Evolutionary conservation across 2,888 invertebrate genomes (phyloP).

Genomic region (Amphipyra berbera): DNA sequence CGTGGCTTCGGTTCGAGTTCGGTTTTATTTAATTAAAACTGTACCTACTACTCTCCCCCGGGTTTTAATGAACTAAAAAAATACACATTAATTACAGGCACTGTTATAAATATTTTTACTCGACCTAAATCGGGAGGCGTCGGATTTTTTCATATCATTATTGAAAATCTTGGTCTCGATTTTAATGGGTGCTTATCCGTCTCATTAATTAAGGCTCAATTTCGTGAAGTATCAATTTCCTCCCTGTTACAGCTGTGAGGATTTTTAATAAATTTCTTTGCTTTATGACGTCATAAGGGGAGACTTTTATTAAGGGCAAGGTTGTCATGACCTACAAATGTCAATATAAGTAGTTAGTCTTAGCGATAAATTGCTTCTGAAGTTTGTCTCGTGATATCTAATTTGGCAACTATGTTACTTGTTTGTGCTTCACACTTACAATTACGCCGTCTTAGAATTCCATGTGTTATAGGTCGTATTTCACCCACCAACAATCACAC

Average conservation of each 20-base stretch:
- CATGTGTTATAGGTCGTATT: too few species aligned
- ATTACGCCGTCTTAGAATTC: not conserved
- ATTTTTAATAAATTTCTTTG: conserved; percentile 32
- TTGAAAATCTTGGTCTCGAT: conserved; percentile 44
- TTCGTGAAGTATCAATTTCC: conserved; percentile 56
- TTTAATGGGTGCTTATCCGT: conserved; percentile 55
- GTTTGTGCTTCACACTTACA: not conserved
- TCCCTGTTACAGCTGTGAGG: conserved; percentile 27
- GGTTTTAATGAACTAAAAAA: conserved; percentile 68
- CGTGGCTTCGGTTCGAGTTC: conserved; percentile 42
- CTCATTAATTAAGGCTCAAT: conserved; percentile 54
- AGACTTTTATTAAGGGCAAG: conserved; percentile 13
- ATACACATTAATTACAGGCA: conserved; percentile 61
- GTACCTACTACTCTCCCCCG: conserved; percentile 42
- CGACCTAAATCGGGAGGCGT: conserved; percentile 49
- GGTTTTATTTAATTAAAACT: conserved; percentile 71
- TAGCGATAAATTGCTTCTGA: conserved; percentile 19
- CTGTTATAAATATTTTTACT: conserved; percentile 56
- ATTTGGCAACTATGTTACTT: conserved; percentile 9
- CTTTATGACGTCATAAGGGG: conserved; percentile 13
- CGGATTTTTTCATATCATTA: conserved; percentile 54
- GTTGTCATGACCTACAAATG: conserved; percentile 3
- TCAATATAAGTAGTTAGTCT: conserved; percentile 8
- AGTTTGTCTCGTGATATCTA: conserved; percentile 2
- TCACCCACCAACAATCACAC: too few species aligned